Evolutionary conservation across 2,888 invertebrate species (phyloP), one percentile per base, ranked within the genome.

Genomic region (Orthosia gothica): DNA sequence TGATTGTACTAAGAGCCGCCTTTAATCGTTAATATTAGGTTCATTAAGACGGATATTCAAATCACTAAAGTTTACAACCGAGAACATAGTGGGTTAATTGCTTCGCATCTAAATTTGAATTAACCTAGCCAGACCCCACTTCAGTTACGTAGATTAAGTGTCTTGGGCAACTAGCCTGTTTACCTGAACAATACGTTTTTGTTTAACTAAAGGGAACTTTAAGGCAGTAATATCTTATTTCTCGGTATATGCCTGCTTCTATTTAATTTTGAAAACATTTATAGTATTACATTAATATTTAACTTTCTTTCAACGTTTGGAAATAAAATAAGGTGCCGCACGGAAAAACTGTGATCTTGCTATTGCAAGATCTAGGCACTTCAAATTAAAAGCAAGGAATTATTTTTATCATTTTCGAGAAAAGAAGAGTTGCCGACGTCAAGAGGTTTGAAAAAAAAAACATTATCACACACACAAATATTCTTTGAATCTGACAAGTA

Each of bases 81-180:
- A 54, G 65, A 72, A 69, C 65, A 66, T 58, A 58, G 57, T 49
- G 57, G 61, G 68, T 66, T 80, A 76, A 80, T 80, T 80, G 72
- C 57, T 72, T 76, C 32, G 52, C 71, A 61, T 79, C 58, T 57
- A 63, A 69, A 69, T 64, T 45, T 64, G 55, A 47, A 75, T 63
- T 75, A 70, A 63, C 75, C 49, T 58, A 63, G 50, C 18, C 58
- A 49, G 18, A 45, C 45, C 15, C 20, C 40, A 57, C 23, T 65
- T 61, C 15, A 64, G 54, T 55, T n/a, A 40, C 7, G 40, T 50
- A 70, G n/a, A 64, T 20, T 20, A 64, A 65, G 61, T 7, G 20
- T n/a, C 40, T 71, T 32, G 16, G 16, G 13, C 40, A 55, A 55
- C 40, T 55, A 45, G 59, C 13, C 45, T n/a, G n/a, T 65, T 55